Base-by-base conservation (phyloP, 1,140 invertebrate genomes). In the Lepidurus couesii region DNA sequence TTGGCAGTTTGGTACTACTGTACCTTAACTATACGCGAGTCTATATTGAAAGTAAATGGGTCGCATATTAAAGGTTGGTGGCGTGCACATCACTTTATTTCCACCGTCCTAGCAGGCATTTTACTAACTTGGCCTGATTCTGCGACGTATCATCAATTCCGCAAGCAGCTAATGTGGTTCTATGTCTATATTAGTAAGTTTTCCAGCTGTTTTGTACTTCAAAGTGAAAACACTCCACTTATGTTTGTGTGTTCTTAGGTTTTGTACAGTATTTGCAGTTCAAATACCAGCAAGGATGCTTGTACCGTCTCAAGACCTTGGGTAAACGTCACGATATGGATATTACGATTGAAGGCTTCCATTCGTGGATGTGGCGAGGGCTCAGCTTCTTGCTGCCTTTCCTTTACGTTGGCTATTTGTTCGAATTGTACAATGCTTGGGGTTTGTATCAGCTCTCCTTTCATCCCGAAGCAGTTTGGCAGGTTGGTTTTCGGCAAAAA, bases 291-390 rank as follows among this genome's bases (percentile, higher is more conserved):
- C 92, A 93, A 82, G 98, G 98, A 16, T 94, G 95, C 47, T 86
- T 99, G 16, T 98, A 99, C 84, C 89, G 97, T 74, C 86, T 99
- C 2, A 95, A 98, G 86, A 94, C 97, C 0, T 86, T 99, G 0
- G 98, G 98, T 1, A 95, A 98, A 83, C 88, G 97, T 2, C 94
- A 96, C 84, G 95, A 96, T 80, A 99, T 99, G 98, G 98, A 99
- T 85, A 98, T 99, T 74, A 99, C 98, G 6, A 96, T 99, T 80
- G 97, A 99, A 88, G 98, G 98, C 44, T 99, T 99, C 84, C 97
- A 98, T 87, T 98, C 96, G 0, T 99, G 98, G 97, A 99, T 99
- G 98, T 99, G 96, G 95, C 91, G 95, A 78, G 97, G 98, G 0
- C 86, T 99, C 9, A 94, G 93, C 13, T 99, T 99, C 84, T 87